Evolutionary conservation across 23 tunicate genomes (phyloP).

Genomic region (Diplosoma virens): DNA sequence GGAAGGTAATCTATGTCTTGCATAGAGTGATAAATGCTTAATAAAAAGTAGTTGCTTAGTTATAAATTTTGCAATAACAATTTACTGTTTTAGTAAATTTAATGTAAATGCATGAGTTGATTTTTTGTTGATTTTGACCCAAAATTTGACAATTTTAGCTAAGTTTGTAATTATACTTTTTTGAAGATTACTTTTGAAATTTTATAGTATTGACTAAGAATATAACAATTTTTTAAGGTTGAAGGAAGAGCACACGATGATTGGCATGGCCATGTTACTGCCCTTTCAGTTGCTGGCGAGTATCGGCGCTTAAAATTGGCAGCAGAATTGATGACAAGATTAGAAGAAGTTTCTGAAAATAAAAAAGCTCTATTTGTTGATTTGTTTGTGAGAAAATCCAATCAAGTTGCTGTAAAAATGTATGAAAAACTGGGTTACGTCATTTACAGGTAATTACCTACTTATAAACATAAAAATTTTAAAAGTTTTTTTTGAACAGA

Average conservation of each 20-base stretch:
- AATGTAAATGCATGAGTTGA: too few species aligned
- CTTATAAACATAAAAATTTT: neutral
- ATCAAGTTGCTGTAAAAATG: slow-evolving; percentile 75
- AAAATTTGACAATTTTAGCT: neutral
- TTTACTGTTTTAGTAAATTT: too few species aligned
- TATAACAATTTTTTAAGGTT: slow-evolving; percentile 56
- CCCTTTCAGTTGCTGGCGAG: slow-evolving; percentile 80
- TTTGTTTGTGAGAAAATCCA: slow-evolving; percentile 88
- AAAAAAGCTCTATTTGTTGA: slow-evolving; percentile 89
- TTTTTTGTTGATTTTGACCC: too few species aligned
- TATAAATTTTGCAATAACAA: too few species aligned
- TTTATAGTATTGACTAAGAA: too few species aligned
- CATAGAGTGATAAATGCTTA: too few species aligned
- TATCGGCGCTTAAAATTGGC: slow-evolving; percentile 82
- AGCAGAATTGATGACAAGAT: slow-evolving; percentile 72
- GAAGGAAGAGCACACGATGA: slow-evolving; percentile 82
- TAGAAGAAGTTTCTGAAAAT: slow-evolving; percentile 94
- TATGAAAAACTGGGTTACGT: slow-evolving; percentile 70
- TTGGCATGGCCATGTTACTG: slow-evolving; percentile 99
- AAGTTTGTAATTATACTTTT: neutral
- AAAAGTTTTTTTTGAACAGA: neutral
- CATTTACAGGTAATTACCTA: slow-evolving; percentile 43
- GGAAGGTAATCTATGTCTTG: slow-evolving; percentile 90
- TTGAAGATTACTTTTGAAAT: too few species aligned
- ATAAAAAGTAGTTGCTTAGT: too few species aligned